Conservation (phyloP, 2,888 invertebrate genomes). For the Phymatocera aterrima region DNA sequence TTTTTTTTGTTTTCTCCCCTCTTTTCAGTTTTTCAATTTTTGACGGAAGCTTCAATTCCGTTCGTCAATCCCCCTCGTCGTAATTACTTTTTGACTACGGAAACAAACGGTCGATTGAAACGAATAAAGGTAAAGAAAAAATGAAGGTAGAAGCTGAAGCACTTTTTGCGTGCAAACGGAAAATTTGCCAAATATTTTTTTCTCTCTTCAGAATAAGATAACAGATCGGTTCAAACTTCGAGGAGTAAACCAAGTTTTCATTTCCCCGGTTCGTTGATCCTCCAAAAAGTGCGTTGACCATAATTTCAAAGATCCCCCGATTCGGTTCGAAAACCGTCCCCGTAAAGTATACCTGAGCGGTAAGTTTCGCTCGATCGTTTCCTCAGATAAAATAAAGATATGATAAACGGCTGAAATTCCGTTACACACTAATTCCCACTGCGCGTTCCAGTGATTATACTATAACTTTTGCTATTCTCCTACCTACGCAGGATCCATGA, state of each 20-base stretch:
- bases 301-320: background rate
- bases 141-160: too few relatives aligned
- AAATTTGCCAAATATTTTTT: too few relatives aligned
- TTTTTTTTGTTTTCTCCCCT: too few relatives aligned
- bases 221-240: background rate
- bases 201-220: background rate
- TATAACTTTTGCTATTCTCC: background rate
- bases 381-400: conserved; percentile 12
- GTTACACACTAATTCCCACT: background rate
- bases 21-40: too few relatives aligned
- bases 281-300: background rate
- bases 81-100: too few relatives aligned
- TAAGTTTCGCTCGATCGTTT: background rate
- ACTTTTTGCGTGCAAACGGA: too few relatives aligned
- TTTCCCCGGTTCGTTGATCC: background rate
- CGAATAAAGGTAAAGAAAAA: too few relatives aligned
- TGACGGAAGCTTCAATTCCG: too few relatives aligned
- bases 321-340: background rate
- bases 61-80: too few relatives aligned
- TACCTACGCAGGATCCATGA: background rate
- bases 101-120: too few relatives aligned
- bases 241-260: background rate
- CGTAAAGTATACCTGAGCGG: background rate
- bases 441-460: background rate
- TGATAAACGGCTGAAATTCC: background rate